Base-by-base conservation (phyloP, 2,888 invertebrate genomes). In the Drosophila neotestacea region DNA sequence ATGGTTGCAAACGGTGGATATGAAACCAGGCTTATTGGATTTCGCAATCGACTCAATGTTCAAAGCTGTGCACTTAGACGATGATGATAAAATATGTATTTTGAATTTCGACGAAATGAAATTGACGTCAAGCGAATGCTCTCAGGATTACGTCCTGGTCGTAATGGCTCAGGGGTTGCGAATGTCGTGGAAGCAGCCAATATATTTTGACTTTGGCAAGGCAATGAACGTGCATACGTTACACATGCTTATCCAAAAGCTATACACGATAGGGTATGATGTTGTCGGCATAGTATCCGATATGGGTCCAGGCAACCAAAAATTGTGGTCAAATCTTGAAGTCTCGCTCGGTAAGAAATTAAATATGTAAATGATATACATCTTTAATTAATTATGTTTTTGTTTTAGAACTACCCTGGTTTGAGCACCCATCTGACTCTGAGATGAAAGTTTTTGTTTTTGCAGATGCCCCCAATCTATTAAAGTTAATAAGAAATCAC, bases 271-370 rank as follows among this genome's bases (percentile, higher is more conserved):
- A 9, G 47, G 47, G 2, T 47, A 47, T 9, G 10, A 32, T 47
- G 47, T 47, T 4, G 47, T 47, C 13, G 47, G 47, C 30, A 47
- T 47, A 13, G 47, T 47, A 13, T 47, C 47, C 13, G 47, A 47
- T 13, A 4, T 47, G 32, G 30, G 47, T 32, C 47, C 47, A 1
- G 13, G 13, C 0, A 47, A 47, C 9, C 47, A 32, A 9, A 47
- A 13, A 28, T 30, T 47, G 30, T 47, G 47, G 47, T 13, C 47
- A 13, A 47, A 47, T 32, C 32, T 47, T n/a, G 47, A 13, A 13
- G 30, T 47, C 9, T 32, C 47, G 6, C 30, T 13, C 5, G 47
- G 47, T 47, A 47, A 4, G 22, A 11, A 5, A 41, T 9, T 2
- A 16, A 11, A 4, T 5, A 5, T 42, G 16, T 22, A 6, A 22